Base-by-base conservation (phyloP, 1,140 invertebrate genomes). In the Lasioglossum albipes region DNA sequence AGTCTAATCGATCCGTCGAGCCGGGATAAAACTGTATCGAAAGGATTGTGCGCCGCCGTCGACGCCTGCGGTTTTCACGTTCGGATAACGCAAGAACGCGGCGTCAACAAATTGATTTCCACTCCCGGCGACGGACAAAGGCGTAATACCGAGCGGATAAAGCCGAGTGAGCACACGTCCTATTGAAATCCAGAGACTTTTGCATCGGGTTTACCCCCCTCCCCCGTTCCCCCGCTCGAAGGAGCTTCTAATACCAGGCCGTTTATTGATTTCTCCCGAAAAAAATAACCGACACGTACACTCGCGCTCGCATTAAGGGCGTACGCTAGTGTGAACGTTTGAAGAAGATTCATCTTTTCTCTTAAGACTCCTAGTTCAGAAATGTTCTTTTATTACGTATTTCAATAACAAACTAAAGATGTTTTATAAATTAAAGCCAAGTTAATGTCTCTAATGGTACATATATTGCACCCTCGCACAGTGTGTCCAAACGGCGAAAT, bases 251-350 rank as follows among this genome's bases (percentile, higher is more conserved):
- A 72, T 82, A 82, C 72, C 68, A 18, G 22, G 22, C 27, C 41
- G 68, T 69, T 81, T 69, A 81, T 81, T 67, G 80, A 81, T 81
- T 81, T 71, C 71, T 81, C 75, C 75, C 52, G 7, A 16, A n/a
- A 75, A 16, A 41, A 36, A 59, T 45, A 45, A 69, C 27, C 54
- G 74, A 77, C 73, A 57, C 45, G 10, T 49, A 49, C 36, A 36
- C 36, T 5, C 2, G 36, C 36, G 36, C 31, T 4, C 31, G 31
- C 31, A 36, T 36, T 36, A 36, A 36, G 31, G 31, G 2, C 31
- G 31, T 36, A 4, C 31, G 31, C 36, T 36, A 3, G 36, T 36
- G 36, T 36, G 5, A 36, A 36, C 36, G 36, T 36, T 36, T 36
- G 36, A 36, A 2, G 3, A 36, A 27, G 1, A 27, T 27, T 27